These are phyloP conservation scores for Melolontha melolontha DNA, from an alignment of 2,888 invertebrate genomes.

Conservation along the genomic window DNA sequence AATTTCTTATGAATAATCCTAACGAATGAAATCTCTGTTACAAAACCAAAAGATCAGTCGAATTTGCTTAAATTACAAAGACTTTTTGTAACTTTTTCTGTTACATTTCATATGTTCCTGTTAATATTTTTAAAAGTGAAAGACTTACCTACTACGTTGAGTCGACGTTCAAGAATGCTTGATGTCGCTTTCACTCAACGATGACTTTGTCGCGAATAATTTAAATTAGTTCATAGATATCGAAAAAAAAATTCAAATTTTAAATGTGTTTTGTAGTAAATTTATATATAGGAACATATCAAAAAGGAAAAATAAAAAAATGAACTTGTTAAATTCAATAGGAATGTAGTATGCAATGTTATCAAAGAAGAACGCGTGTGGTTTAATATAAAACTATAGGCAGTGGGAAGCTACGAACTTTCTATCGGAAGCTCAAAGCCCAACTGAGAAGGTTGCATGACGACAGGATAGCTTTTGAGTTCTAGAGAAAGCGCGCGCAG, in stretches of 20 bases:
- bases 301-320: conserved; percentile 1
- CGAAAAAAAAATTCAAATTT: conserved; percentile 7
- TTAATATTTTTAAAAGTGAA: background rate
- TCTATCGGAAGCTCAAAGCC: conserved; percentile 51
- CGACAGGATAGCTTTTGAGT: conserved; percentile 54
- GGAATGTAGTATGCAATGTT: conserved; percentile 5
- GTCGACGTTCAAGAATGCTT: conserved; percentile 23
- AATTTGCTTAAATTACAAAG: too few relatives aligned
- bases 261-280: conserved; percentile 13
- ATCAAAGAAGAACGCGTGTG: conserved; percentile 26
- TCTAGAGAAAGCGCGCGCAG: conserved; percentile 54
- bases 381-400: background rate
- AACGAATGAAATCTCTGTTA: too few relatives aligned
- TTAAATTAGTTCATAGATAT: conserved; percentile 11
- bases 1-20: too few relatives aligned
- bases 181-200: conserved; percentile 36
- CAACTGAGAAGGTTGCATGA: conserved; percentile 56
- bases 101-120: too few relatives aligned
- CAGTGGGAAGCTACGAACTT: conserved; percentile 39
- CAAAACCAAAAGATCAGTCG: too few relatives aligned
- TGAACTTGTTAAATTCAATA: conserved; percentile 6
- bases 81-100: background rate
- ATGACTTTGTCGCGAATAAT: conserved; percentile 11
- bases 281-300: conserved; percentile 2
- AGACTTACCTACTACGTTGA: conserved; percentile 29